Evolutionary conservation across 2,888 invertebrate species (phyloP).

Genomic region (Siphonodentalium dalli): DNA sequence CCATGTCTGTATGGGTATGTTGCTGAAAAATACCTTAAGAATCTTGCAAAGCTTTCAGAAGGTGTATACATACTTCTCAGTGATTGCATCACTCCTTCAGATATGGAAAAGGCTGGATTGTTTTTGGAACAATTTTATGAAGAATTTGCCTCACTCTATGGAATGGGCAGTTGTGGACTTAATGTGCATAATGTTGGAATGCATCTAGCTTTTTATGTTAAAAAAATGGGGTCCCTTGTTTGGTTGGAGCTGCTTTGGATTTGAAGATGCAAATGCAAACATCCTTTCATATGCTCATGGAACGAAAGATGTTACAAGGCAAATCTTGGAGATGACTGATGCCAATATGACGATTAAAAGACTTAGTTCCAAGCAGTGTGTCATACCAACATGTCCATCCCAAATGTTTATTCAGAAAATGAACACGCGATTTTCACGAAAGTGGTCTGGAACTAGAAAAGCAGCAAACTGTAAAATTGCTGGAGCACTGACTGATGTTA

Average conservation of each 20-base stretch:
- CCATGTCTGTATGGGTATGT: slow-evolving; percentile 6
- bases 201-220: slow-evolving; percentile 18
- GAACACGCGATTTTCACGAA: background rate
- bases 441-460: background rate
- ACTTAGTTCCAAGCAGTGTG: background rate
- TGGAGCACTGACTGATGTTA: no score
- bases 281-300: background rate
- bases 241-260: slow-evolving; percentile 2
- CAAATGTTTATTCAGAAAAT: background rate
- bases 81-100: slow-evolving; percentile 10
- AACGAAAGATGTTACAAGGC: background rate
- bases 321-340: background rate
- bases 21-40: background rate
- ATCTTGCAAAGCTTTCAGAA: slow-evolving; percentile 7
- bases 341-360: background rate
- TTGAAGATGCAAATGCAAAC: slow-evolving; percentile 2
- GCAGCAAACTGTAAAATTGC: background rate
- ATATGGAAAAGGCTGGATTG: slow-evolving; percentile 14
- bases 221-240: no score
- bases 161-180: slow-evolving; percentile 17
- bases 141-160: slow-evolving; percentile 16
- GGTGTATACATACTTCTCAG: slow-evolving; percentile 11
- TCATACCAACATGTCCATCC: no score
- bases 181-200: slow-evolving; percentile 25
- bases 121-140: slow-evolving; percentile 19